Evolutionary conservation across 1,140 invertebrate species (phyloP), one percentile per base, ranked within the genome.

Genomic region (Dreissena polymorpha): DNA sequence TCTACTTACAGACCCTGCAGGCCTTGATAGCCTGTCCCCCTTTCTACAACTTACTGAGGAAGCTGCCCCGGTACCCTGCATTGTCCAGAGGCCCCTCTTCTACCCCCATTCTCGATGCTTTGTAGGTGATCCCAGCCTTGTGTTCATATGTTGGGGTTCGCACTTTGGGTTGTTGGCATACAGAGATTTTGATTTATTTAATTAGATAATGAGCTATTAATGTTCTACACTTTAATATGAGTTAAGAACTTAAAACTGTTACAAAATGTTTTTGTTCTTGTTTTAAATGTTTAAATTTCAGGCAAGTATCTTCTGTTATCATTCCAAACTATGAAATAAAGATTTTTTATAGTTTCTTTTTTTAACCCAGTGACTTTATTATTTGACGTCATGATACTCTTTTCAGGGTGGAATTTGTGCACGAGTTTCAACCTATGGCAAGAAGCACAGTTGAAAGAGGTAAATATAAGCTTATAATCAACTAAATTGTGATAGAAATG

Each of bases 1-100:
- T 39, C 39, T 39, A 39, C 39, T 39, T 51, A 3, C 72, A 93
- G 91, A 93, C 91, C 73, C 82, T 93, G 50, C 93, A 93, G 94
- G 97, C 97, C 0, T 93, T 99, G 70, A 93, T 99, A 0, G 97
- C 97, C 29, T 99, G 97, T 92, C 96, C 97, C 21, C 97, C 97
- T 0, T 97, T 99, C 93, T 98, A 97, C 91, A 97, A 98, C 93
- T 94, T 98, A 88, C 93, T 99, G 85, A 96, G 95, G 87, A 95
- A 95, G 63, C 82, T 95, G 60, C 88, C 90, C 21, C 67, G 75
- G 14, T 84, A 81, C 55, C 79, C 88, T 64, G 74, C 77, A 29
- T 65, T 85, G 53, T 65, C 80, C 12, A 57, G 88, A 53, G 88
- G 88, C 5, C 86, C 88, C 14, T 89, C 85, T n/a, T 95, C 95